Conservation (phyloP, 2,888 invertebrate species). For the Machimus atricapillus region DNA sequence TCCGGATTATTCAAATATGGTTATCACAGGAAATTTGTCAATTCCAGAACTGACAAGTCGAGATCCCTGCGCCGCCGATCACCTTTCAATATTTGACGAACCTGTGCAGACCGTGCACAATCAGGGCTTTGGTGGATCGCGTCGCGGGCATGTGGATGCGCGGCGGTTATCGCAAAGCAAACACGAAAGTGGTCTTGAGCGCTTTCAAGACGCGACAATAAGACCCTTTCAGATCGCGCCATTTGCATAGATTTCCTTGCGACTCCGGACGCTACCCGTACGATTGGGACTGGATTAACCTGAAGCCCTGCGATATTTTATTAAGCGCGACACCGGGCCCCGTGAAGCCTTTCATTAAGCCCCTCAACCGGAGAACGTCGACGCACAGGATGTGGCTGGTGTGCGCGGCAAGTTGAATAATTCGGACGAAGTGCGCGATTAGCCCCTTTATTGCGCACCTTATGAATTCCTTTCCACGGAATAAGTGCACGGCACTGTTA, state of each 20-base stretch:
- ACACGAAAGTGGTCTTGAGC: neutral
- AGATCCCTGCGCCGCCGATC: neutral
- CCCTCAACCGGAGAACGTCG: neutral
- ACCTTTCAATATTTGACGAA: constrained; percentile 29
- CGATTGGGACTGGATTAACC: constrained; percentile 4
- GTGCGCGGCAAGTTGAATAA: constrained; percentile 15
- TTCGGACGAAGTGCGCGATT: neutral
- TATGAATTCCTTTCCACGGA: neutral
- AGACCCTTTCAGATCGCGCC: neutral
- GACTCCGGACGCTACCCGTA: neutral
- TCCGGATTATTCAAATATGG: neutral
- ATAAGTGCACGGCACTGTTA: neutral
- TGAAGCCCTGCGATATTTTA: neutral
- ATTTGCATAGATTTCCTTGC: constrained; percentile 30
- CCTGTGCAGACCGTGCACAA: neutral
- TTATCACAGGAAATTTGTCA: constrained; percentile 26
- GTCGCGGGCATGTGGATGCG: constrained; percentile 14
- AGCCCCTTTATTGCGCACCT: constrained; percentile 23
- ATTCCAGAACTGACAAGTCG: neutral
- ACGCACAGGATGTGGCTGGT: neutral
- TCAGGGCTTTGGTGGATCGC: neutral
- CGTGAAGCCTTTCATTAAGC: neutral
- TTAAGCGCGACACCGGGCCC: neutral
- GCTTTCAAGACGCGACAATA: neutral
- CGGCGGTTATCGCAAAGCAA: constrained; percentile 15